Evolutionary conservation across 2,113 vertebrate species (phyloP), one percentile per base, ranked within the genome.

Genomic region (Datnioides undecimradiatus): DNA sequence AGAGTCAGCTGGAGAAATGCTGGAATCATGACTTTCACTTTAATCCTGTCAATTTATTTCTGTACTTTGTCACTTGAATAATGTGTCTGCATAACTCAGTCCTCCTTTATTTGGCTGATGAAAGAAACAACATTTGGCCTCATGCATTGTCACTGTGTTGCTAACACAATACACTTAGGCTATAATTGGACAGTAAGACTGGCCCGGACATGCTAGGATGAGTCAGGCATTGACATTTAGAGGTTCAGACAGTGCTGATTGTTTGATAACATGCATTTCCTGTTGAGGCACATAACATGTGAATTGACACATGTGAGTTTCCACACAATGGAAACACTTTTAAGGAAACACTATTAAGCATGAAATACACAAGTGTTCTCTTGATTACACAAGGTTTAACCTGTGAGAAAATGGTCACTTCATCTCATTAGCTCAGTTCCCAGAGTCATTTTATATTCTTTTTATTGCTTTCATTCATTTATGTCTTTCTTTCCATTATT

Each of bases 341-440:
- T n/a, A n/a, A n/a, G n/a, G n/a, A n/a, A n/a, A 13, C 0, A 0
- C 36, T 51, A 43, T 21, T 63, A 4, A 67, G 29, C 13, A 63
- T 17, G 29, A 46, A 43, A 23, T 57, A n/a, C 3, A 14, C 8
- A 16, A 16, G 10, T 59, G 9, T 33, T 49, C 58, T 46, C 13
- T n/a, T 57, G 16, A 11, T 69, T 16, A n/a, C n/a, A n/a, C n/a
- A 33, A 14, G 17, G 9, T 27, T 36, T 14, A 38, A 23, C 14
- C 2, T 8, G 8, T 63, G 17, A 31, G 3, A 33, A 8, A 31
- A 25, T 10, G 8, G 10, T 67, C 33, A 38, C n/a, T 38, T 51
- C 13, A 64, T n/a, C 43, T 33, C 41, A 9, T 52, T 54, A n/a
- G 27, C 9, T 27, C 4, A 31, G 6, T 51, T 46, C 3, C 23